A percentile compares a stretch with the other conserved stretches of the same genome.
phyloP scores from a whole-genome alignment of 2,888 invertebrate genomes.

The Patella depressa region DNA sequence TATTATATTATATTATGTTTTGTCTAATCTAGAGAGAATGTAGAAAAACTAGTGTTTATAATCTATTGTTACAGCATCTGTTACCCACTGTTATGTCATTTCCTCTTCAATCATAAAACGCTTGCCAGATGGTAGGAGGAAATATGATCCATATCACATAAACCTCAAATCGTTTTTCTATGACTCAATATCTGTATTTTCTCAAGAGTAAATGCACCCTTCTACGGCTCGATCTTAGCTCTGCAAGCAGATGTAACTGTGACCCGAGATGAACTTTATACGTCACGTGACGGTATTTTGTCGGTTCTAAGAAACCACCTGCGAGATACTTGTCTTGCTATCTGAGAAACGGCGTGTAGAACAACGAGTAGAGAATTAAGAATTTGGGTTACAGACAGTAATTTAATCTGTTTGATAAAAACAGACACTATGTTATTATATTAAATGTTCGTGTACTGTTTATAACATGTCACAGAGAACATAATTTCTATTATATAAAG shows the following conservation, averaged over 20 bases:
- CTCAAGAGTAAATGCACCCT: constrained; percentile 2
- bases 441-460: no score
- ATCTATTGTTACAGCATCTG: no score
- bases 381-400: constrained; percentile 7
- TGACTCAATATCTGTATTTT: constrained; percentile 1
- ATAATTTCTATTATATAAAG: no score
- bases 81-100: no score
- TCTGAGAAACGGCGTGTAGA: background rate
- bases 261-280: constrained; percentile 4
- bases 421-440: no score
- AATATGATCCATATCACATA: background rate
- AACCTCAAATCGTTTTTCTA: background rate
- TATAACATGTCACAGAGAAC: no score
- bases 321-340: background rate
- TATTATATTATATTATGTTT: no score
- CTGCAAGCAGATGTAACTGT: constrained; percentile 9
- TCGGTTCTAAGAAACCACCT: constrained; percentile 7
- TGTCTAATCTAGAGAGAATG: no score
- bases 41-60: no score
- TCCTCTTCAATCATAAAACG: no score
- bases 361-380: background rate
- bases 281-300: background rate
- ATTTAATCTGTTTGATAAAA: background rate
- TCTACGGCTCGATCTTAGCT: background rate
- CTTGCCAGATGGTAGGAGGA: background rate